Evolutionary conservation across 2,888 invertebrate species (phyloP), one percentile per base, ranked within the genome.

Genomic region (Drosophila prolongata): DNA sequence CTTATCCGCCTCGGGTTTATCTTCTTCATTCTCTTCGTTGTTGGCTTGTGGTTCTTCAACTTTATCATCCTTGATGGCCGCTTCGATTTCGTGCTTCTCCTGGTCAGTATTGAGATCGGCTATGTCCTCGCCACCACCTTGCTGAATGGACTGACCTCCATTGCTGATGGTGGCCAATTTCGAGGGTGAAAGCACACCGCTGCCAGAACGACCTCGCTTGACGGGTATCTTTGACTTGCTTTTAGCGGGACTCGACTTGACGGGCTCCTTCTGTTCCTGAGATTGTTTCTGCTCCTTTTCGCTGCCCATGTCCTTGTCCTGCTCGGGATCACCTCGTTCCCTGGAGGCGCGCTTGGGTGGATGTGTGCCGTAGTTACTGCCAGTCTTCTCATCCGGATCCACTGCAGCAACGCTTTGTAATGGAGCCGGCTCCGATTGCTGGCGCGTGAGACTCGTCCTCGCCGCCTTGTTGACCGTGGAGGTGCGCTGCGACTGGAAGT

Each of bases 111-210:
- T 81, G 19, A 92, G 77, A 38, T 91, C 91, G n/a, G 92, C 92
- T 43, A 91, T 92, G 42, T 90, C 92, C 76, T 92, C 92, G n/a
- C 92, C 92, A 3, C 92, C 92, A 13, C 92, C 92, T 11, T 92
- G 92, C 61, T 92, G 92, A 59, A 91, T 91, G 10, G 90, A 80
- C 61, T 87, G 87, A 1, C 38, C 19, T 55, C 78, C 77, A 54
- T 79, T 85, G 69, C 72, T 80, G n/a, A 77, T 74, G 6, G 74
- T 59, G 9, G 75, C 70, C 3, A 78, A 58, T 42, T 94, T 92
- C 0, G 94, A 94, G 0, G 94, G 86, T 13, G 93, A 93, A 0
- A 94, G 59, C 13, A 85, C 62, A 6, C 87, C 82, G n/a, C 87
- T 85, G 16, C 82, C 70, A 1, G 71, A 55, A 16, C 91, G 87